Base-by-base conservation (phyloP, 2,888 invertebrate genomes). In the Drosophila anomalata region DNA sequence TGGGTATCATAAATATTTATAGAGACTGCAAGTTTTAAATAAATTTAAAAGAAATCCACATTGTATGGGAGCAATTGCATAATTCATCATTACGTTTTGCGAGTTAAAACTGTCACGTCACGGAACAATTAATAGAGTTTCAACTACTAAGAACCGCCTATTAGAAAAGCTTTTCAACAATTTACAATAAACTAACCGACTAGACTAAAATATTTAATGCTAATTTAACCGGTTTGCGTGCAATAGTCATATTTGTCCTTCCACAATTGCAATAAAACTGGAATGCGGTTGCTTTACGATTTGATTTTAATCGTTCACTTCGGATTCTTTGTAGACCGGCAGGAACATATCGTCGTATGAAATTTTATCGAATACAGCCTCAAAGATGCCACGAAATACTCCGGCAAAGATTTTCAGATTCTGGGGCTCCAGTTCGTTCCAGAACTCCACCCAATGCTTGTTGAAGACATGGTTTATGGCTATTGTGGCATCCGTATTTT, bases 281-380 rank as follows among this genome's bases (percentile, higher is more conserved):
- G 44, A 46, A 44, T 33, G 42, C 22, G 36, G 12, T 46, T 26
- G 7, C 12, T 20, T 12, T 11, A 31, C 17, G 11, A 29, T 33
- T n/a, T n/a, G 48, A 42, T 4, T 17, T 55, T 42, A 65, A 60
- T 41, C 39, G 46, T 62, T 58, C 41, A 41, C 47, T 47, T 55
- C 29, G 48, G 52, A 62, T 39, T 66, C 62, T 22, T 73, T 47
- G 17, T 39, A 36, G 31, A 66, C 44, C 7, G 65, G n/a, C 0
- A 85, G 41, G 57, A 81, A 79, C 69, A 86, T 46, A 6, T 83
- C 80, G 36, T 86, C 86, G 36, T 85, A 81, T 3, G 81, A 44
- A 9, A 73, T 41, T 4, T 22, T 57, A 9, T 65, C 20, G 9
- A 82, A 86, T 3, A 63, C 54, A 3, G 59, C 47, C 22, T 77